Base-by-base conservation (phyloP, 2,888 invertebrate genomes). In the Netelia fuscicornis region DNA sequence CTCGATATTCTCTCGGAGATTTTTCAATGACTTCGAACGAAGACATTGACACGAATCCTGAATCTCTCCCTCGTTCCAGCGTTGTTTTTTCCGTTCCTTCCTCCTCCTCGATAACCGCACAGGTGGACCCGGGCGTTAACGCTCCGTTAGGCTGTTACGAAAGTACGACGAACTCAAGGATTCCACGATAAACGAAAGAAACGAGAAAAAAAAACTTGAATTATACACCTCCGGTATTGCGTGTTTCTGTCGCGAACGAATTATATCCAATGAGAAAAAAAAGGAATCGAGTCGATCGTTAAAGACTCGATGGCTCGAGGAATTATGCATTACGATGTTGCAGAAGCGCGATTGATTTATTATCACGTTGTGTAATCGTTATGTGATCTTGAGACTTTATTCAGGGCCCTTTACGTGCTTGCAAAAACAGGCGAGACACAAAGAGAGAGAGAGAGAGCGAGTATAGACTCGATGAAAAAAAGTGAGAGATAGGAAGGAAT, bases 81-180 rank as follows among this genome's bases (percentile, higher is more conserved):
- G 44, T 67, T 25, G 20, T 52, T 75, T 76, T 42, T 56, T 64
- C 64, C 52, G 64, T 64, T 25, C 30, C 30, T 64, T 30, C 25
- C 13, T 30, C 9, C 2, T 11, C 25, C 64, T 0, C 42, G 37
- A 30, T 3, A 42, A 17, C n/a, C 25, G 17, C 17, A 58, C 9
- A 58, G 58, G 20, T 58, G 10, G n/a, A 58, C 54, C 54, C 54
- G 58, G 20, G 20, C n/a, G 17, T 58, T 17, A 56, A 68, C 84
- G 84, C 65, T 75, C 81, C 81, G 84, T 81, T 85, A 78, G 70
- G 56, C 68, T 60, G 42, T 81, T 79, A 85, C 74, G 78, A 85
- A 85, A 82, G 81, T 84, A 70, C 82, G 82, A 72, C 77, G 77
- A 83, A 83, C 82, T 83, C 82, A 77, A 83, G 77, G 82, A 83